These are phyloP conservation scores for Himalopsyche kuldschensis DNA, from an alignment of 2,888 invertebrate genomes.

Conservation along the genomic window DNA sequence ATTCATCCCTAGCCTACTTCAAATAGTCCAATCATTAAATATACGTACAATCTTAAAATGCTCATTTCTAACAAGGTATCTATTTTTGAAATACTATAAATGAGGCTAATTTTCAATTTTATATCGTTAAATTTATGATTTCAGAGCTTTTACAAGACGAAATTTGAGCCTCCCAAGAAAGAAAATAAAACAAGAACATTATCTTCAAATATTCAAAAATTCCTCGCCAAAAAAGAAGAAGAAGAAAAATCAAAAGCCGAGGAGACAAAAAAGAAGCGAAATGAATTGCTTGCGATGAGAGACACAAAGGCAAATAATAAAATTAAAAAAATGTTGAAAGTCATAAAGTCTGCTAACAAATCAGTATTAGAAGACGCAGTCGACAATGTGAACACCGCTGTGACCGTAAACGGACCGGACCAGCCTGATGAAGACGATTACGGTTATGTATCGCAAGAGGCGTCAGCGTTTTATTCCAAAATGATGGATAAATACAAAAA, in stretches of 20 bases:
- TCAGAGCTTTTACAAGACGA: slow-evolving; percentile 68
- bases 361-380: slow-evolving; percentile 82
- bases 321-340: slow-evolving; percentile 78
- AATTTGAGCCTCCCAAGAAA: slow-evolving; percentile 82
- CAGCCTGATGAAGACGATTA: slow-evolving; percentile 91
- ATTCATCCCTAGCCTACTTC: too few species aligned
- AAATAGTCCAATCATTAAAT: too few species aligned
- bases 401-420: slow-evolving; percentile 71
- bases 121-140: neutral
- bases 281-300: slow-evolving; percentile 65
- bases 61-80: too few species aligned
- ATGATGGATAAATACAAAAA: slow-evolving; percentile 82
- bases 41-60: too few species aligned
- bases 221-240: slow-evolving; percentile 78
- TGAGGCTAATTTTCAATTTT: neutral
- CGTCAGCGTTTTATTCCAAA: slow-evolving; percentile 78
- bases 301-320: slow-evolving; percentile 75
- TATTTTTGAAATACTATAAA: neutral
- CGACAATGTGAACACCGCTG: slow-evolving; percentile 74
- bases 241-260: slow-evolving; percentile 70
- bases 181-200: slow-evolving; percentile 69
- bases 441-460: slow-evolving; percentile 84
- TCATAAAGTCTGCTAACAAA: slow-evolving; percentile 87
- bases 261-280: slow-evolving; percentile 66
- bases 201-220: slow-evolving; percentile 80